Evolutionary conservation across 2,797 vertebrate genomes (phyloP), one percentile per base, ranked within the genome.

Genomic region (Myotis planiceps): DNA sequence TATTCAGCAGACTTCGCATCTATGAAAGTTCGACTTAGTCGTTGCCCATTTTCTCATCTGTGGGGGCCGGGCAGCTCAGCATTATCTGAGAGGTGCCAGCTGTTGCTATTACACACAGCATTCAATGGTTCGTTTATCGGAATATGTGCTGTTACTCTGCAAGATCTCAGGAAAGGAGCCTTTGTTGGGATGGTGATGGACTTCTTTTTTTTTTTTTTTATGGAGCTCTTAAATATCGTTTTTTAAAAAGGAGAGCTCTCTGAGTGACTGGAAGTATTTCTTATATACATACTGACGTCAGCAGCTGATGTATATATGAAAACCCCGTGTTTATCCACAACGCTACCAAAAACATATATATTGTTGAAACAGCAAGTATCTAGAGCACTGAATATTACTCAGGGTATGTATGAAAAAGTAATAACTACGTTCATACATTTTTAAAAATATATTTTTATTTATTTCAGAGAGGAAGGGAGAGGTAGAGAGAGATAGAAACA

Each of bases 11-110:
- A 94, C 94, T 97, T 97, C 63, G 90, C 74, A 88, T 97, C 93
- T 95, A 76, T 94, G 94, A 96, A 97, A 97, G 93, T 96, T 96
- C 65, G 2, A 94, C 95, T 97, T 91, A 95, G 87, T 96, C 9
- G 29, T 80, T 96, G 93, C 94, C 85, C 86, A 80, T 92, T 97
- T 97, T 95, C 84, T 90, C 85, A 83, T 94, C 78, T 83, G 5
- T 69, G 84, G 92, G 90, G 81, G 65, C 68, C 90, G 94, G 96
- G 95, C n/a, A 81, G 81, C 86, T 90, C 88, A 58, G 82, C 32
- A 82, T 96, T 98, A 97, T 98, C 97, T 90, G 93, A 87, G 96
- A 93, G 81, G 90, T 81, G 71, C 90, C 97, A 98, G 97, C 95
- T 97, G 96, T 94, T 96, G 93, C 93, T 97, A 19, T 92, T 95